Percentiles rank a stretch among this genome's conserved stretches.
phyloP scores from a whole-genome alignment of 2,113 vertebrate genomes.

The Mungos mungo region DNA sequence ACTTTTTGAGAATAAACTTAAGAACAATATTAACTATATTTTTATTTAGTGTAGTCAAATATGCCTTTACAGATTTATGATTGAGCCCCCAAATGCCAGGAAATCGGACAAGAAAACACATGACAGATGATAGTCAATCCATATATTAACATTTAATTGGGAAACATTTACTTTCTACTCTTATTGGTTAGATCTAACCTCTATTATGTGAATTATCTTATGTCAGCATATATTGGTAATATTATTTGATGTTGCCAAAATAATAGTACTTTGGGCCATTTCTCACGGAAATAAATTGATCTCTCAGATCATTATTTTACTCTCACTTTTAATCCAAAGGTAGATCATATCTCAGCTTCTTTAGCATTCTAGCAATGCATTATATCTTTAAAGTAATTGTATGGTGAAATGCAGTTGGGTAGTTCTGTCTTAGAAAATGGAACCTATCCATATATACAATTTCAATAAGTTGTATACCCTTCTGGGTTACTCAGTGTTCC shows the following conservation, averaged over 20 bases:
- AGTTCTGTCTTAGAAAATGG: constrained; percentile 5
- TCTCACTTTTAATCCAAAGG: constrained; percentile 33
- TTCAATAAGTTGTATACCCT: background rate
- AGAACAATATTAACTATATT: background rate
- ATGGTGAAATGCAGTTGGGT: background rate
- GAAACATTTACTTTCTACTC: constrained; percentile 32
- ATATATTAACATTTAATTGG: background rate
- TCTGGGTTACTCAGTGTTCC: background rate
- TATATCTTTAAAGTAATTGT: background rate
- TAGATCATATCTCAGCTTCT: background rate
- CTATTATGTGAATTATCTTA: constrained; percentile 20
- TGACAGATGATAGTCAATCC: background rate
- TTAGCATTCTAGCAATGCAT: background rate
- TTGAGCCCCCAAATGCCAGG: background rate
- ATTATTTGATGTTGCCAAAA: constrained; percentile 43
- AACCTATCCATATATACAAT: background rate
- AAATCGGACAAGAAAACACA: background rate
- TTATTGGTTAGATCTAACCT: background rate
- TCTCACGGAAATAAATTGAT: background rate
- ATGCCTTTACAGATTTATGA: background rate
- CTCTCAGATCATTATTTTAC: background rate
- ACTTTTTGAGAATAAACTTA: background rate
- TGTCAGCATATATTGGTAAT: constrained; percentile 18
- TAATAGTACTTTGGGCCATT: background rate
- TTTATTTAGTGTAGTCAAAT: background rate